These are phyloP conservation scores for Chaenodraco wilsoni DNA, from an alignment of 2,797 vertebrate genomes.

Conservation along the genomic window DNA sequence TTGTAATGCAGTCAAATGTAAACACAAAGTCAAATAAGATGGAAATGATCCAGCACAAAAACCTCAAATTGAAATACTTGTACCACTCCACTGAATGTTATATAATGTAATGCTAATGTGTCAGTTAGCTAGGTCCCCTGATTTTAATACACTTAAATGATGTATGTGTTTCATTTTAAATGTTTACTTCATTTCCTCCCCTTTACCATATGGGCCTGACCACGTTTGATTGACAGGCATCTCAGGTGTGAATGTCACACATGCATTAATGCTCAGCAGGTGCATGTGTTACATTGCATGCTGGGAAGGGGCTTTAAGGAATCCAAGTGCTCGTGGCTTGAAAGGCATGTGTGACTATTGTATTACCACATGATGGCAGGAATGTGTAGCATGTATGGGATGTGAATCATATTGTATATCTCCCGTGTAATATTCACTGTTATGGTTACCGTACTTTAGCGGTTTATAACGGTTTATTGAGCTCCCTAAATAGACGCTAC, in stretches of 20 bases:
- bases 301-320: slow-evolving; percentile 23
- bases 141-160: slow-evolving; percentile 5
- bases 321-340: slow-evolving; percentile 18
- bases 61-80: background rate
- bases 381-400: slow-evolving; percentile 49
- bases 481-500: slow-evolving; percentile 20
- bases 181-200: background rate
- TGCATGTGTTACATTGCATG: slow-evolving; percentile 32
- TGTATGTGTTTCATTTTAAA: background rate
- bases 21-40: background rate
- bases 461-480: slow-evolving; percentile 37
- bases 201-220: background rate
- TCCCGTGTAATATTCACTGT: slow-evolving; percentile 5
- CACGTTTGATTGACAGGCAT: slow-evolving; percentile 7
- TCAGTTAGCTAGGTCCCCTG: background rate
- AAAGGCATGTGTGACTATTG: slow-evolving; percentile 48
- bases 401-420: slow-evolving; percentile 37
- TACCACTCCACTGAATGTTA: background rate
- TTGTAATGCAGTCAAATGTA: background rate
- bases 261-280: slow-evolving; percentile 38
- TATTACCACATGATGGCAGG: slow-evolving; percentile 50
- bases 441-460: slow-evolving; percentile 12
- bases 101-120: background rate
- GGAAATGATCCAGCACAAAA: background rate
- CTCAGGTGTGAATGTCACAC: slow-evolving; percentile 15